A percentile compares a stretch with the other conserved stretches of the same genome.
Evolutionary conservation across 2,113 vertebrate genomes (phyloP).

Genomic region (Rhipidura dahli): DNA sequence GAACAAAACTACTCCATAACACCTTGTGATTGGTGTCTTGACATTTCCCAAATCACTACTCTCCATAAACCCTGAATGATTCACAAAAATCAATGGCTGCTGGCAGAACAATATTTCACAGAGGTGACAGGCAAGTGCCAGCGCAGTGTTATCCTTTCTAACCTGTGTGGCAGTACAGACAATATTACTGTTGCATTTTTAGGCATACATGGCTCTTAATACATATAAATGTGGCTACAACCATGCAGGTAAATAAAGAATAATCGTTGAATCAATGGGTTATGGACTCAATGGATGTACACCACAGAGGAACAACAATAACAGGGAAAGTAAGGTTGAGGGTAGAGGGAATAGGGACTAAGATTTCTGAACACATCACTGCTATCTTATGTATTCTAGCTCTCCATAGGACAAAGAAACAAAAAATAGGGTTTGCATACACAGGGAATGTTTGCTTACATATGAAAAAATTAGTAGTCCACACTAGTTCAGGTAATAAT

Average conservation of each 20-base stretch:
- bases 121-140: conserved; percentile 4
- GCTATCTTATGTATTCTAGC: neutral
- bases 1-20: conserved; percentile 27
- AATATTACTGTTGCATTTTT: neutral
- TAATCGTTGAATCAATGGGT: neutral
- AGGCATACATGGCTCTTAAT: neutral
- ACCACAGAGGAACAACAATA: neutral
- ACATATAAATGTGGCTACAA: neutral
- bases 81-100: conserved; percentile 56
- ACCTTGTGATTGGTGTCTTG: conserved; percentile 39
- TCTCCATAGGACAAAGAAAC: neutral
- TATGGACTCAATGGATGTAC: neutral
- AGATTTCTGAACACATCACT: neutral
- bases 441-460: neutral
- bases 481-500: neutral
- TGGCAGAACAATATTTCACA: conserved; percentile 10
- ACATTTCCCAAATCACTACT: conserved; percentile 39
- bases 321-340: neutral
- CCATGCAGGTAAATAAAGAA: neutral
- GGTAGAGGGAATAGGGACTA: neutral
- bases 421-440: neutral
- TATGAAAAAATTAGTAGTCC: neutral
- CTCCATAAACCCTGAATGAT: conserved; percentile 17
- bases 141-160: neutral
- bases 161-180: neutral